phyloP scores from a whole-genome alignment of 1,140 invertebrate genomes.

The Aradophagus sp. region DNA sequence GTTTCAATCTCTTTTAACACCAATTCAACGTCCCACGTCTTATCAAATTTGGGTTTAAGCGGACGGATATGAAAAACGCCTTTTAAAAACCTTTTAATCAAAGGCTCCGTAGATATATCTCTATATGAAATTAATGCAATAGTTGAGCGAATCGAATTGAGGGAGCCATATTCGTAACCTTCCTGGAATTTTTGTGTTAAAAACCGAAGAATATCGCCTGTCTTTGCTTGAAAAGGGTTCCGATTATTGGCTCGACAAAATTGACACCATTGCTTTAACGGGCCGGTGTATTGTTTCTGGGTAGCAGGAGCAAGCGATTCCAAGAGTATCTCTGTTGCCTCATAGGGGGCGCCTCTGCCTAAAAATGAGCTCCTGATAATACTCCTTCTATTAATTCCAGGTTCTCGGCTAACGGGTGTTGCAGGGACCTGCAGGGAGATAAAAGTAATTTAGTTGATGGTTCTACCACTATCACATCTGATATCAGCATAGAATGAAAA shows the following conservation, averaged over 20 bases:
- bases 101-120: slow-evolving; percentile 1
- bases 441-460: too few species aligned
- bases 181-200: slow-evolving; percentile 36
- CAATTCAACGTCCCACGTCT: slow-evolving; percentile 47
- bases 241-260: neutral
- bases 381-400: slow-evolving; percentile 1
- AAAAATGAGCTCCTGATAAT: slow-evolving; percentile 2
- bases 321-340: slow-evolving; percentile 3
- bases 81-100: slow-evolving; percentile 52
- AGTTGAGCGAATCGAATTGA: slow-evolving; percentile 48
- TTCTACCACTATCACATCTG: too few species aligned
- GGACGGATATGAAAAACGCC: slow-evolving; percentile 52
- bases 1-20: slow-evolving; percentile 8
- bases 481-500: too few species aligned
- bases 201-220: slow-evolving; percentile 14
- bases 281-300: slow-evolving; percentile 3
- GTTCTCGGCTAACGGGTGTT: slow-evolving; percentile 2
- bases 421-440: neutral
- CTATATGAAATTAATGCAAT: slow-evolving; percentile 23
- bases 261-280: neutral
- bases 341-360: neutral
- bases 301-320: slow-evolving; percentile 1
- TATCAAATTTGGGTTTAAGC: slow-evolving; percentile 50
- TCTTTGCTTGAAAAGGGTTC: neutral
- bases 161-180: slow-evolving; percentile 48